These are phyloP conservation scores for Acropora yongei DNA, from an alignment of 64 coral and sea anemone species.

Conservation along the genomic window DNA sequence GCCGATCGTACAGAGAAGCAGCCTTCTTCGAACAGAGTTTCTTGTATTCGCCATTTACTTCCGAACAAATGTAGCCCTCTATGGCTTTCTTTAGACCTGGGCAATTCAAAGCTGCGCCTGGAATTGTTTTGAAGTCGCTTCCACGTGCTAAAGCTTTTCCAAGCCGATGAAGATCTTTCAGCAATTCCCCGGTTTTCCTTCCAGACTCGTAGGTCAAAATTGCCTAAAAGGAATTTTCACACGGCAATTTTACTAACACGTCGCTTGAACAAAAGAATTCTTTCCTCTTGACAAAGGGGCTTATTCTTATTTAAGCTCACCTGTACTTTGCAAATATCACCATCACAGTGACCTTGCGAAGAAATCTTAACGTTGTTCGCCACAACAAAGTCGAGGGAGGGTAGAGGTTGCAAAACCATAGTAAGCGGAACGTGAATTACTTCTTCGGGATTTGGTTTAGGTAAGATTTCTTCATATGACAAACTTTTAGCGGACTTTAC, in stretches of 20 bases:
- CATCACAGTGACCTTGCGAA: neutral
- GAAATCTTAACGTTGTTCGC: too few species aligned
- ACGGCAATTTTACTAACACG: too few species aligned
- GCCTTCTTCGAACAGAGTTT: constrained; percentile 18
- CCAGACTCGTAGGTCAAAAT: constrained; percentile 14
- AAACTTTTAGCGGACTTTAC: neutral
- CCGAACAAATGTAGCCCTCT: constrained; percentile 7
- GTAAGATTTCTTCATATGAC: constrained; percentile 18
- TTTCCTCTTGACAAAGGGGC: too few species aligned
- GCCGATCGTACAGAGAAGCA: constrained; percentile 3
- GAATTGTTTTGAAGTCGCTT: neutral
- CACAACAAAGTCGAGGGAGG: neutral
- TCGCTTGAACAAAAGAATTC: too few species aligned
- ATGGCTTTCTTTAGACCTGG: neutral
- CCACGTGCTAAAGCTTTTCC: neutral
- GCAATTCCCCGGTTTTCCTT: constrained; percentile 25
- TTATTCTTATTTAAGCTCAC: too few species aligned
- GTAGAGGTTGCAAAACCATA: neutral
- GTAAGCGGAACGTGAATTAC: neutral
- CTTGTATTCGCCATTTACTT: constrained; percentile 22
- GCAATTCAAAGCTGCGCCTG: neutral
- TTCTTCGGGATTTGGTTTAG: constrained; percentile 10
- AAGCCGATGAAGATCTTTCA: constrained; percentile 32
- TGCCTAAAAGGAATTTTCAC: neutral
- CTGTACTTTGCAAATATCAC: too few species aligned